These are phyloP conservation scores for Chionis minor DNA, from an alignment of 2,113 vertebrate species.

Conservation along the genomic window DNA sequence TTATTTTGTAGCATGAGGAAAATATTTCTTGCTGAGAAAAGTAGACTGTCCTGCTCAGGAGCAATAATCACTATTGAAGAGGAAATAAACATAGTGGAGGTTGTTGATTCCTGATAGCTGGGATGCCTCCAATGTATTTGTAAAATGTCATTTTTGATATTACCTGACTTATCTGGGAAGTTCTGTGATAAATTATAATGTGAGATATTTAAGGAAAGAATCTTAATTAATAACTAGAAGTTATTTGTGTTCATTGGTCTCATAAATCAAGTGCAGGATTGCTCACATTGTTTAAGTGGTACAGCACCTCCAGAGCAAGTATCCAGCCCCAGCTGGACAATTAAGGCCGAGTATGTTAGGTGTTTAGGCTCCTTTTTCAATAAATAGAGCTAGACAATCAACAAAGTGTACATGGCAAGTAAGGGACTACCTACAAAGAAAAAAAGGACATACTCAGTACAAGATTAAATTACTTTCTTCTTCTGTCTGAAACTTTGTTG, in stretches of 20 bases:
- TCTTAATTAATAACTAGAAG: background rate
- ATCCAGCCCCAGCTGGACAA: background rate
- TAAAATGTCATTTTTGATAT: background rate
- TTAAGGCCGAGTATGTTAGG: background rate
- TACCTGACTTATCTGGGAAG: background rate
- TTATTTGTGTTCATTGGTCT: background rate
- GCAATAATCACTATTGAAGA: background rate
- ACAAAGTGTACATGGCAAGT: background rate
- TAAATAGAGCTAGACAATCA: background rate
- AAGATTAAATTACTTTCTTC: background rate
- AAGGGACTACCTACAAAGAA: background rate
- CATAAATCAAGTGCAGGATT: background rate
- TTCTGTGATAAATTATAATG: background rate
- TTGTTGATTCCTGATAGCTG: background rate
- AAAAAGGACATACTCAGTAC: background rate
- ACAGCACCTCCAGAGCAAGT: background rate
- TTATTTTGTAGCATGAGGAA: background rate
- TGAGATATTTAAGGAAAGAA: background rate
- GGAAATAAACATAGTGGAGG: background rate
- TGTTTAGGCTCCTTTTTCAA: background rate
- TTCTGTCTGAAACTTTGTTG: background rate
- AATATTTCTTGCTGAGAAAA: background rate
- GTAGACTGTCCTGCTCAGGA: background rate
- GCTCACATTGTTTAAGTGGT: background rate
- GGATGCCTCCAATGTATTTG: accelerated